Evolutionary conservation across 2,888 invertebrate genomes (phyloP).

Genomic region (Pyrrhosoma nymphula): DNA sequence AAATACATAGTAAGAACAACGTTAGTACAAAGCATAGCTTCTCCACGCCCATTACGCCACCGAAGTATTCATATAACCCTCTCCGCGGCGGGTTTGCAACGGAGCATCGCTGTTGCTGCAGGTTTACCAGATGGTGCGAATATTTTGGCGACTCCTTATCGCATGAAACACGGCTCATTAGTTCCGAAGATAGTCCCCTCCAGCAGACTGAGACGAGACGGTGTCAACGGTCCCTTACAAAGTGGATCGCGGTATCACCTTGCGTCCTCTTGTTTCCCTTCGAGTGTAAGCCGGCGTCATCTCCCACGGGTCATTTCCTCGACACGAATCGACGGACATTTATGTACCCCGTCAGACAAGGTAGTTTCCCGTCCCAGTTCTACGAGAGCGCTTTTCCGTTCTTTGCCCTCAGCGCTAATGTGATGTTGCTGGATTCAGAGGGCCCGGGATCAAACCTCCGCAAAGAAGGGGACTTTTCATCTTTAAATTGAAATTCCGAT

Average conservation of each 20-base stretch:
- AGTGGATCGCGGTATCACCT: neutral
- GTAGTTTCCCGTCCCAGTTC: neutral
- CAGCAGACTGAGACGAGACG: slow-evolving; percentile 7
- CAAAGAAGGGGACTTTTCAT: too few relatives aligned
- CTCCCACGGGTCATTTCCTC: slow-evolving; percentile 24
- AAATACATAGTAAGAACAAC: neutral
- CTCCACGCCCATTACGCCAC: neutral
- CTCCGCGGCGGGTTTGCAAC: neutral
- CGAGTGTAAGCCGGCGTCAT: neutral
- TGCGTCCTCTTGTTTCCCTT: neutral
- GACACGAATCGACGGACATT: neutral
- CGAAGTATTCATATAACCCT: neutral
- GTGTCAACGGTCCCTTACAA: slow-evolving; percentile 14
- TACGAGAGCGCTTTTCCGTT: neutral
- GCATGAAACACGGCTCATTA: slow-evolving; percentile 22
- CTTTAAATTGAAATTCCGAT: too few relatives aligned
- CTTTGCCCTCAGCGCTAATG: neutral
- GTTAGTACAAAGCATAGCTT: neutral
- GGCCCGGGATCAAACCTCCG: too few relatives aligned
- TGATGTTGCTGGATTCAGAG: too few relatives aligned
- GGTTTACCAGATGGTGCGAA: neutral
- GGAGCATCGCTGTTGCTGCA: neutral
- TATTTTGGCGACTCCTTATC: slow-evolving; percentile 35
- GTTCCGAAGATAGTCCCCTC: neutral
- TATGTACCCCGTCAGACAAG: neutral